Base-by-base conservation (phyloP, 2,797 vertebrate species). In the Gambusia yucatana region DNA sequence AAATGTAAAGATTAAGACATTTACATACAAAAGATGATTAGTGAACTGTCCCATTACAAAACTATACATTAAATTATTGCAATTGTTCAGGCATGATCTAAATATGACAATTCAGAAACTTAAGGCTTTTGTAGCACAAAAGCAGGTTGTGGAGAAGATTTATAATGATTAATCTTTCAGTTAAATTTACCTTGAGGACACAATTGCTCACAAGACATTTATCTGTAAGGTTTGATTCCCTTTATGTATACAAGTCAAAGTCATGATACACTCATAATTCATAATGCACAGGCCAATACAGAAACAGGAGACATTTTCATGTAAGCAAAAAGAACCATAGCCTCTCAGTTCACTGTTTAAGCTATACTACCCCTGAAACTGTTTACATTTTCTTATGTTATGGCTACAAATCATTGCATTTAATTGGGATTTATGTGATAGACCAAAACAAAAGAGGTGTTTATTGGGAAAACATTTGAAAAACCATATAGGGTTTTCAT, bases 151-250 rank as follows among this genome's bases (percentile, higher is more conserved):
- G 11, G 50, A 61, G 50, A 65, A 75, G 61, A 71, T 69, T 84
- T 77, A 87, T 85, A 76, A 80, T 87, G 87, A 85, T 87, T 83
- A 91, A 86, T 70, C 78, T 71, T 55, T 69, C 82, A 65, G 70
- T 63, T 87, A 86, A 80, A 78, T 90, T 85, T 83, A 83, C 61
- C 87, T 82, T 69, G 14, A 81, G 85, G 85, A 77, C 39, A 77
- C 0, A 0, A 47, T 70, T n/a, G 22, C 73, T 86, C 86, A 82
- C 76, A 81, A 85, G 63, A 83, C 47, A 43, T 80, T 55, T 48
- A 83, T 70, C 80, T 84, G 57, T 76, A 79, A 82, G 84, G 43
- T 85, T 78, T 84, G 72, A 84, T 77, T 89, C 88, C 78, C 61
- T 80, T 13, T 76, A 57, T 77, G 13, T 33, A n/a, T n/a, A 50